Base-by-base conservation (phyloP, 2,113 vertebrate genomes). In the Heloderma charlesbogerti region DNA sequence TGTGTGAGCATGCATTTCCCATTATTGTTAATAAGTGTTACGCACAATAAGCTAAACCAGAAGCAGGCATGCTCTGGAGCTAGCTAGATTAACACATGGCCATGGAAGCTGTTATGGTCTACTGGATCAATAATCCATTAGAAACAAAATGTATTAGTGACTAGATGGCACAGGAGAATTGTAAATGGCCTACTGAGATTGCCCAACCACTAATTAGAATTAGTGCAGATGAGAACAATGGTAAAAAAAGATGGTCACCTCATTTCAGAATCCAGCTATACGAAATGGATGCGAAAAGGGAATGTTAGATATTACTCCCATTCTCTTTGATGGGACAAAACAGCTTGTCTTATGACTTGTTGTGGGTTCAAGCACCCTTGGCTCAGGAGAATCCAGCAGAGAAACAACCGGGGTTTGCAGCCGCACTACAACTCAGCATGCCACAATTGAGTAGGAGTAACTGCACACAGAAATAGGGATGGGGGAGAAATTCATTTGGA, bases 31-130 rank as follows among this genome's bases (percentile, higher is more conserved):
- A 34, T 89, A 82, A 84, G 51, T 72, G 9, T 72, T 81, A 45
- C 34, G n/a, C 1, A 15, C 0, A 94, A 88, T 0, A 94, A 89
- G 48, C 83, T 9, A 89, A 37, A 0, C 0, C 1, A 71, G 71
- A 37, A 88, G 12, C 54, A 89, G 89, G 4, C 34, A 88, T 89
- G 2, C 79, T 94, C 27, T 80, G 6, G 4, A 83, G 13, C 1
- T 94, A 83, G 13, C 1, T 94, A 82, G 54, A 85, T 95, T 88
- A 63, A 84, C 2, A 81, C 43, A 22, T 43, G 91, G 37, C 31
- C 16, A 86, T 92, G 57, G 51, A 89, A 66, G 3, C 0, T 6
- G 15, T 1, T 51, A 60, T 74, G 74, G 29, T 79, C 63, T 90
- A 29, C 31, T 84, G 29, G 27, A 89, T 90, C 20, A 60, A 43